A percentile compares a stretch with the other conserved stretches of the same genome.
phyloP scores from a whole-genome alignment of 2,888 invertebrate species.

The Clepsis dumicolana region DNA sequence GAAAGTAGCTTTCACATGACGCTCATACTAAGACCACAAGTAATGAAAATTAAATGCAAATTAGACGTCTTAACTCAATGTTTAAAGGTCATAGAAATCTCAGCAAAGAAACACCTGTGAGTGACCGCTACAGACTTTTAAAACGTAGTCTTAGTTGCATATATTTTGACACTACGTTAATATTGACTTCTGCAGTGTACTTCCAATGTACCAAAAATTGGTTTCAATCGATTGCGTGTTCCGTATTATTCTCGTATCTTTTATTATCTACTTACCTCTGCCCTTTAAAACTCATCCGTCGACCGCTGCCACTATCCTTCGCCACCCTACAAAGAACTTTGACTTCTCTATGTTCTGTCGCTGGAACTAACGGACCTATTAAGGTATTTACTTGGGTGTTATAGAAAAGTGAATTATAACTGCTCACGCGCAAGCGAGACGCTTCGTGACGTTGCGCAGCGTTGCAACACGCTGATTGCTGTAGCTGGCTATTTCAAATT shows the following conservation, averaged over 20 bases:
- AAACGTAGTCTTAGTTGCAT: conserved; percentile 1
- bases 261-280: too few species aligned
- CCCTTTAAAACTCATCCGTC: too few species aligned
- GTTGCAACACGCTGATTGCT: conserved; percentile 38
- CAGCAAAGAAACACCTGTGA: conserved; percentile 6
- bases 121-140: neutral
- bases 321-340: too few species aligned
- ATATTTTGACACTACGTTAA: too few species aligned
- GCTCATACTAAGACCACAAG: conserved; percentile 6
- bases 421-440: conserved; percentile 39
- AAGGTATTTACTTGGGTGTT: conserved; percentile 22
- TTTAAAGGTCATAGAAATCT: conserved; percentile 35
- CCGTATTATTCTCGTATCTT: too few species aligned
- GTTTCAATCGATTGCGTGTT: too few species aligned
- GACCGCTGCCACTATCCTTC: too few species aligned
- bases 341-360: too few species aligned
- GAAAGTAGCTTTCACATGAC: conserved; percentile 24
- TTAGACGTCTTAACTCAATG: conserved; percentile 13
- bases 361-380: too few species aligned
- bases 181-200: too few species aligned
- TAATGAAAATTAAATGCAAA: conserved; percentile 33
- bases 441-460: conserved; percentile 41
- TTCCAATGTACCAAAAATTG: too few species aligned
- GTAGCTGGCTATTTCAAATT: conserved; percentile 35
- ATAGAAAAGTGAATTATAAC: conserved; percentile 39